Evolutionary conservation across 1,140 invertebrate species (phyloP), one percentile per base, ranked within the genome.

Genomic region (Bombus confusus): DNA sequence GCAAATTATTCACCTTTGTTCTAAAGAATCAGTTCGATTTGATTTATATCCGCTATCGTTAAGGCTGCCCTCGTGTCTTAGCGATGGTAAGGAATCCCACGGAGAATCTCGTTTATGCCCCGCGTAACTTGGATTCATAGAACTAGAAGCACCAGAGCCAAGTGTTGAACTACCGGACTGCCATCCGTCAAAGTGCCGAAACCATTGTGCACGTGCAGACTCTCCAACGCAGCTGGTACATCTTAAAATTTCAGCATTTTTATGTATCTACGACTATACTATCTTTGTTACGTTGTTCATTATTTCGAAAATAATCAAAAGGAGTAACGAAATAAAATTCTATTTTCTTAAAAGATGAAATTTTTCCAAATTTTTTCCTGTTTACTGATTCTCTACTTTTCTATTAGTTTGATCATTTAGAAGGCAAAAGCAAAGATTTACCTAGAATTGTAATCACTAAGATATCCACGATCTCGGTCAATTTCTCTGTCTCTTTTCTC

Each of bases 1-100:
- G 25, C 47, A 34, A 75, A n/a, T 59, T 78, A 62, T 62, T 92
- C 94, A 98, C 97, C 97, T 96, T 95, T 98, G 97, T 93, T 98
- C 98, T 86, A 98, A 97, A 71, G 97, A 98, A 94, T 98, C 98
- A 64, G 97, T 97, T 84, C 97, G 96, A 91, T 97, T 97, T 91
- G 97, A 98, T 93, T 98, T 97, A 93, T 98, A 98, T 79, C 97
- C 98, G 80, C 97, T 98, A 94, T 98, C 97, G 93, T 97, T 97
- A 80, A 98, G 96, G 92, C 97, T 98, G 89, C 97, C 96, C 91
- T 98, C 97, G 91, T 98, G 97, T 64, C 97, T 96, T 68, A 98
- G 94, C 37, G 97, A 98, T 39, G 98, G 98, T 69, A 98, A 94
- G 13, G 97, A 98, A 92, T 98, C 97, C 98, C 98, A 98, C 9